Base-by-base conservation (phyloP, 1,140 invertebrate species). In the Protaetia brevitarsis region DNA sequence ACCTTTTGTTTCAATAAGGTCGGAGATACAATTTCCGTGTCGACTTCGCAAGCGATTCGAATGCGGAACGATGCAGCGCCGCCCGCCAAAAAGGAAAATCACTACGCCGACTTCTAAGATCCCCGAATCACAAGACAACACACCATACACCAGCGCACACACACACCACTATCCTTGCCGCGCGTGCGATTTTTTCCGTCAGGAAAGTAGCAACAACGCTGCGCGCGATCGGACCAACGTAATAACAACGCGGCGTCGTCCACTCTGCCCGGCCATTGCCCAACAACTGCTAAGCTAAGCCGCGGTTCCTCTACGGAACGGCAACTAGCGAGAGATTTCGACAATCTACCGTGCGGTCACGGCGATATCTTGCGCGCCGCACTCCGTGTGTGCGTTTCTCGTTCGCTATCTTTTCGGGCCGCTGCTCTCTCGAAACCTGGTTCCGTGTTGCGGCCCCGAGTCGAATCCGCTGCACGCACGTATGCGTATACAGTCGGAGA, bases 201-300 rank as follows among this genome's bases (percentile, higher is more conserved):
- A 45, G 41, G 41, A 45, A 19, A 45, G 41, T 21, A 45, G 13
- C 13, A 19, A 8, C 41, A 19, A 13, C 41, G 8, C 7, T 21
- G 41, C 19, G 23, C 41, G 41, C 41, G 13, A 21, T 21, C 41
- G 3, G 41, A 45, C 41, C 41, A 13, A 13, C 8, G 3, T 13
- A 41, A 41, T 1, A 45, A 45, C 41, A 45, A 45, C 16, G 13
- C 41, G 10, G 41, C 41, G 41, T 10, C 41, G 41, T 45, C 41
- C 41, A 45, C 41, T 45, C 41, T 4, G 23, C 41, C 41, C 41
- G 41, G 41, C 41, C 41, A 45, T 45, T 45, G 41, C 41, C 41
- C 41, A 45, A 45, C 41, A 45, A 45, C n/a, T n/a, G n/a, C n/a
- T n/a, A n/a, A n/a, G n/a, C 41, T 45, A 45, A 45, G 23, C 41